phyloP scores from a whole-genome alignment of 1,140 invertebrate genomes.

The Chrysopa pallens region DNA sequence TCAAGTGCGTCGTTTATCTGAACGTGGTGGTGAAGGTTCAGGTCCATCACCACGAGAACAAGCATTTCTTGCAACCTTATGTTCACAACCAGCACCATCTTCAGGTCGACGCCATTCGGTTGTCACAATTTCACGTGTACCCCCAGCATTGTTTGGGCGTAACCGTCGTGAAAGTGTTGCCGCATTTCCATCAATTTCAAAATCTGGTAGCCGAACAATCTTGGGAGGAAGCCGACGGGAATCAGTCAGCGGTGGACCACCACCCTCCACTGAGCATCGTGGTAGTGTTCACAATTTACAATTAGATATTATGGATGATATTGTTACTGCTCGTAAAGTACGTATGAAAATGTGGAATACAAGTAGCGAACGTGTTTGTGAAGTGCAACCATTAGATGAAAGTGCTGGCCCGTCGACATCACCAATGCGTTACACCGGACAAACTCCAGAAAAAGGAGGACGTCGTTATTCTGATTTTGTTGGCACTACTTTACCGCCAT shows the following conservation, averaged over 20 bases:
- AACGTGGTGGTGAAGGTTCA: conserved; percentile 50
- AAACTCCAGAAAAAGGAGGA: conserved; percentile 20
- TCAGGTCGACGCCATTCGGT: conserved; percentile 62
- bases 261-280: conserved; percentile 41
- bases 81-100: conserved; percentile 43
- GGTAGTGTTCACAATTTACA: conserved; percentile 66
- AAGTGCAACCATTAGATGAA: conserved; percentile 56
- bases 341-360: conserved; percentile 68
- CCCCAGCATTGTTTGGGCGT: conserved; percentile 50
- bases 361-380: conserved; percentile 57
- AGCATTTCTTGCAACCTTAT: conserved; percentile 61
- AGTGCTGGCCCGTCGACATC: conserved; percentile 30
- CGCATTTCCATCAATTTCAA: conserved; percentile 37
- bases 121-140: conserved; percentile 63
- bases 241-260: conserved; percentile 35
- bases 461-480: conserved; percentile 56
- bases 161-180: conserved; percentile 62
- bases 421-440: conserved; percentile 32
- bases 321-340: conserved; percentile 61
- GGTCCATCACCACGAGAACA: conserved; percentile 49
- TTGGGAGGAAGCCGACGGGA: conserved; percentile 25
- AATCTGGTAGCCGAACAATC: conserved; percentile 13
- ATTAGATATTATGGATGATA: conserved; percentile 73
- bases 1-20: conserved; percentile 60
- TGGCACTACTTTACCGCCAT: conserved; percentile 29